phyloP scores from a whole-genome alignment of 2,113 vertebrate species.

The Equus quagga region DNA sequence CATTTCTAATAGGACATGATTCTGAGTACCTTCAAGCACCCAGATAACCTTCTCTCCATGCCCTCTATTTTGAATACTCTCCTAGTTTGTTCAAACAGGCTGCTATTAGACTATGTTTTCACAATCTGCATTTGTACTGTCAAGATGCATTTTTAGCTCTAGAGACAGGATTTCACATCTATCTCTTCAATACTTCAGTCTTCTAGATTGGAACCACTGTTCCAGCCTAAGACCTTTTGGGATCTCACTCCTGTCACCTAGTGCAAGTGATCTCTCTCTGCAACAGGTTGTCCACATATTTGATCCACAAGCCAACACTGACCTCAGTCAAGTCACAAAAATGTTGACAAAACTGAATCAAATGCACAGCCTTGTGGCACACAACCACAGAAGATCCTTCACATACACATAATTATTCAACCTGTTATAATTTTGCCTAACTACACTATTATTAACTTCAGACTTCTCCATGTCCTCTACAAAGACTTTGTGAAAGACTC shows the following conservation, averaged over 20 bases:
- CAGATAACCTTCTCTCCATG: background rate
- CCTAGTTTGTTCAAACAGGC: conserved; percentile 15
- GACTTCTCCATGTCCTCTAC: background rate
- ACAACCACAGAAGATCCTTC: background rate
- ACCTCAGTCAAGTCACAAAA: background rate
- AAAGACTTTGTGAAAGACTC: background rate
- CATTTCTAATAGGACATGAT: conserved; percentile 44
- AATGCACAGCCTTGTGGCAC: background rate
- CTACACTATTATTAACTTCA: background rate
- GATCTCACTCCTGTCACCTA: background rate
- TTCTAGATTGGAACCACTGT: background rate
- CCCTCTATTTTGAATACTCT: background rate
- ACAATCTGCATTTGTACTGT: background rate
- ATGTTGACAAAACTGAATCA: background rate
- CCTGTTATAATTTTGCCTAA: background rate
- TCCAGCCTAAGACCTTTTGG: background rate
- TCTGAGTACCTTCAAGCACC: conserved; percentile 28
- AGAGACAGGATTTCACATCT: background rate
- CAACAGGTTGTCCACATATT: background rate
- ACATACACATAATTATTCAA: background rate
- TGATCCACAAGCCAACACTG: background rate
- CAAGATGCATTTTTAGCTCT: background rate
- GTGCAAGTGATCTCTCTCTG: background rate
- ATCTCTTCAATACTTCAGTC: background rate
- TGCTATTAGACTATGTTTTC: background rate